Base-by-base conservation (phyloP, 2,888 invertebrate species). In the Pandemis cinnamomeana region DNA sequence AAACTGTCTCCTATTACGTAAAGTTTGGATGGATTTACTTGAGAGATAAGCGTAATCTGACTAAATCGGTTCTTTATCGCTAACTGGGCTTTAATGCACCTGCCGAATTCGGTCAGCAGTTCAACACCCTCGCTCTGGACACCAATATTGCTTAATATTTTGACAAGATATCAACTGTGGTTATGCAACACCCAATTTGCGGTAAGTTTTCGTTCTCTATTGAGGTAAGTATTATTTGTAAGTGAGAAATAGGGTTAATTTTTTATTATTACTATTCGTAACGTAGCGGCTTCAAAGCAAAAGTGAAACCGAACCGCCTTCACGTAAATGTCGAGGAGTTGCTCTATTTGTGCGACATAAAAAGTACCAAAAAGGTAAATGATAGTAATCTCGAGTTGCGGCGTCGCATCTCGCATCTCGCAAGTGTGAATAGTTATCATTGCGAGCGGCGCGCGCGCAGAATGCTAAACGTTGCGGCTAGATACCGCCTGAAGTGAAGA, bases 401-500 rank as follows among this genome's bases (percentile, higher is more conserved):
- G 67, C 62, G 68, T 58, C 73, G 71, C 66, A 55, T 71, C 69
- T 70, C 64, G 63, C 55, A 55, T 55, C 55, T 55, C 62, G 72
- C 48, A 60, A 73, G 70, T 74, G 72, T 72, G 72, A 72, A 72
- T 72, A 72, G 72, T 72, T 72, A 67, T 62, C 72, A 72, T 72
- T 46, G 72, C 72, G 67, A 42, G 27, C 58, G 58, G 27, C 58
- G 20, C 66, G 70, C 70, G 66, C 63, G 53, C 27, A 69, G 74
- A 71, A 74, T 74, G 74, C 61, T 74, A 74, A 74, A 67, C 44
- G 71, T 66, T 41, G 66, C 63, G 67, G 64, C 48, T 67, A 70
- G 61, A 73, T 67, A 71, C 70, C 74, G 74, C 66, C 74, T 71
- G 46, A 61, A 66, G 69, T 71, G 46, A 61, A 66, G 69, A 70